Evolutionary conservation across 2,888 invertebrate species (phyloP).

Genomic region (Drosophila birchii): DNA sequence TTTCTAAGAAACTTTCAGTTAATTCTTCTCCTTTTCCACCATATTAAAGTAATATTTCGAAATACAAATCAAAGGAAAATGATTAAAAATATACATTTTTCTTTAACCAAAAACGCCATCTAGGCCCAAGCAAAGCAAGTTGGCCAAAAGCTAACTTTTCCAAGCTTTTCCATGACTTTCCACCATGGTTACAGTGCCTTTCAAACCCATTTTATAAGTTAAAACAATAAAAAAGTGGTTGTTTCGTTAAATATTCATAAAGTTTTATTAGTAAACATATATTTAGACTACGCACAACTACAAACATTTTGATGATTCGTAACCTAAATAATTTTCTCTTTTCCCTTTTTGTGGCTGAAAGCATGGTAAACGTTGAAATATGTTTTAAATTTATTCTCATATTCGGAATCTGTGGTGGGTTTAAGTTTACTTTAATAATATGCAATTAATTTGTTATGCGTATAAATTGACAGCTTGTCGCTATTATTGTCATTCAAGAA

Average conservation of each 20-base stretch:
- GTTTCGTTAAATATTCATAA: slow-evolving; percentile 58
- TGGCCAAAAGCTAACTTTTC: slow-evolving; percentile 3
- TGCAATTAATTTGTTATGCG: slow-evolving; percentile 41
- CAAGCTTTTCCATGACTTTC: slow-evolving; percentile 3
- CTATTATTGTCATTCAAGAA: slow-evolving; percentile 52
- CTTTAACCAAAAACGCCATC: slow-evolving; percentile 10
- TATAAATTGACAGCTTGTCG: slow-evolving; percentile 48
- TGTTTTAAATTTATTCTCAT: slow-evolving; percentile 1
- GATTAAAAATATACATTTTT: background rate
- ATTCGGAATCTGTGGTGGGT: slow-evolving; percentile 3
- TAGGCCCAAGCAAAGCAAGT: background rate
- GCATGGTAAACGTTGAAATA: slow-evolving; percentile 36
- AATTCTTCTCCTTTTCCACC: background rate
- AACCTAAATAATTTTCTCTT: slow-evolving; percentile 35
- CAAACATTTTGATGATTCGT: slow-evolving; percentile 52
- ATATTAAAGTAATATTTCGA: background rate
- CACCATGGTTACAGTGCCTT: background rate
- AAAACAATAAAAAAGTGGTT: background rate
- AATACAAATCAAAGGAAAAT: background rate
- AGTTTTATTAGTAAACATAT: slow-evolving; percentile 67
- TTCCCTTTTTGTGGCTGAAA: slow-evolving; percentile 24
- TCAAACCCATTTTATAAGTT: background rate
- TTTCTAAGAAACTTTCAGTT: too few relatives aligned
- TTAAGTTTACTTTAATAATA: slow-evolving; percentile 26
- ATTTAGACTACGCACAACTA: slow-evolving; percentile 60